Conservation (phyloP, 2,888 invertebrate genomes). For the Rhingia rostrata region DNA sequence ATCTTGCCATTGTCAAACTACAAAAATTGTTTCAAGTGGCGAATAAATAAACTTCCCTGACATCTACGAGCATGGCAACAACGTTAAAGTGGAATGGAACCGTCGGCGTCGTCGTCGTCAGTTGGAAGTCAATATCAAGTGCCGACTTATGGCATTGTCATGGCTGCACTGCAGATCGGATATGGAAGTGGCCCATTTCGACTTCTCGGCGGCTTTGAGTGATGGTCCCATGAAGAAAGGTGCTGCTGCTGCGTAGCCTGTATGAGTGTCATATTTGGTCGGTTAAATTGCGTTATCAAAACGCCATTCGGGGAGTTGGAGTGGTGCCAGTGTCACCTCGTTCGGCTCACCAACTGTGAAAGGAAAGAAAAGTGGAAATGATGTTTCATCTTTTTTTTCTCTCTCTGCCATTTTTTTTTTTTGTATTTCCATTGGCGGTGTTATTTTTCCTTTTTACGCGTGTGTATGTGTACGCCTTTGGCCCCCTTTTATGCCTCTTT, state of each 20-base stretch:
- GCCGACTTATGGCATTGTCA: conserved; percentile 17
- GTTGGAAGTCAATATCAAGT: conserved; percentile 47
- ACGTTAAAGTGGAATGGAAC: conserved; percentile 47
- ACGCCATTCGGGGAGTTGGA: conserved; percentile 37
- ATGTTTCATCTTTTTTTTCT: conserved; percentile 67
- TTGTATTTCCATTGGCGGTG: conserved; percentile 48
- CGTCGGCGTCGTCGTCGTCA: not conserved
- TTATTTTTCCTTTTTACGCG: conserved; percentile 48
- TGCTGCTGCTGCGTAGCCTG: conserved; percentile 35
- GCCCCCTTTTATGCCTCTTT: conserved; percentile 48
- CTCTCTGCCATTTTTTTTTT: conserved; percentile 29
- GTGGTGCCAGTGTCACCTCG: conserved; percentile 31
- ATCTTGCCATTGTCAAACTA: conserved; percentile 48
- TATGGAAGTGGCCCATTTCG: conserved; percentile 69
- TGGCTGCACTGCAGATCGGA: conserved; percentile 28
- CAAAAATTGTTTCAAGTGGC: conserved; percentile 54
- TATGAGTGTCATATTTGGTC: conserved; percentile 59
- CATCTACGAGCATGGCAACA: conserved; percentile 47
- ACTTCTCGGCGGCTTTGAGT: conserved; percentile 37
- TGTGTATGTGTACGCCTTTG: conserved; percentile 32
- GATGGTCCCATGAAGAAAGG: conserved; percentile 42
- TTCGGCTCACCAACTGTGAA: conserved; percentile 42
- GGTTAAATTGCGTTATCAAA: conserved; percentile 67
- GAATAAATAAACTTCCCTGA: conserved; percentile 47
- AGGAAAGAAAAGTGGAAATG: conserved; percentile 71